phyloP scores from a whole-genome alignment of 2,888 invertebrate genomes.

The Ischnura elegans region DNA sequence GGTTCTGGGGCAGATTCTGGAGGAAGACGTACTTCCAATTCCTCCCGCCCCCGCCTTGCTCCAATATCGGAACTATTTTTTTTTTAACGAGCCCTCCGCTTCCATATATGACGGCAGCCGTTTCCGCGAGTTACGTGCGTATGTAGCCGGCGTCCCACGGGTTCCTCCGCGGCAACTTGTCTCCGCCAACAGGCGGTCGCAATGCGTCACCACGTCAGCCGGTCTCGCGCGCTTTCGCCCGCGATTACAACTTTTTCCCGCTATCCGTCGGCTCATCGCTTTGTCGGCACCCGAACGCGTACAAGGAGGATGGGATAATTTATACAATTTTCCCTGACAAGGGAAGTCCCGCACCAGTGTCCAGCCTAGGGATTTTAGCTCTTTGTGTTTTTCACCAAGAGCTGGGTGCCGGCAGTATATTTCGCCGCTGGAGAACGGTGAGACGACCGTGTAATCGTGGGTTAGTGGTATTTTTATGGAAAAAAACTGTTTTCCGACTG shows the following conservation, averaged over 20 bases:
- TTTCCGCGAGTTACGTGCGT: neutral
- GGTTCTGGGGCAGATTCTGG: neutral
- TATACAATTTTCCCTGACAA: neutral
- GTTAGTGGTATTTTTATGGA: too few relatives aligned
- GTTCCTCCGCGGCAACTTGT: neutral
- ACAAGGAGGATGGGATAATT: neutral
- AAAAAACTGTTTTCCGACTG: neutral
- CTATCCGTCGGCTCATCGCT: neutral
- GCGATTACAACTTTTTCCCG: neutral
- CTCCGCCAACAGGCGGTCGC: neutral
- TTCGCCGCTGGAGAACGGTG: neutral
- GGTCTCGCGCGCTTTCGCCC: neutral
- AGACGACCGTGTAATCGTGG: neutral
- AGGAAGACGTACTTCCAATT: neutral
- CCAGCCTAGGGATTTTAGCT: too few relatives aligned
- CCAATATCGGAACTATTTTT: neutral
- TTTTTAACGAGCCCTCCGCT: neutral
- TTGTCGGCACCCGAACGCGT: neutral
- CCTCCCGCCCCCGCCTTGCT: neutral
- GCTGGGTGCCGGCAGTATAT: neutral
- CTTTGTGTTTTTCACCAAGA: neutral
- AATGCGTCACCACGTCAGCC: constrained; percentile 25
- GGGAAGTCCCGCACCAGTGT: neutral
- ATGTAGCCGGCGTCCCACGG: neutral
- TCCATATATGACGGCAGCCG: neutral